These are phyloP conservation scores for Notarius quadriscutis DNA, from an alignment of 2,113 vertebrate genomes.

Conservation along the genomic window DNA sequence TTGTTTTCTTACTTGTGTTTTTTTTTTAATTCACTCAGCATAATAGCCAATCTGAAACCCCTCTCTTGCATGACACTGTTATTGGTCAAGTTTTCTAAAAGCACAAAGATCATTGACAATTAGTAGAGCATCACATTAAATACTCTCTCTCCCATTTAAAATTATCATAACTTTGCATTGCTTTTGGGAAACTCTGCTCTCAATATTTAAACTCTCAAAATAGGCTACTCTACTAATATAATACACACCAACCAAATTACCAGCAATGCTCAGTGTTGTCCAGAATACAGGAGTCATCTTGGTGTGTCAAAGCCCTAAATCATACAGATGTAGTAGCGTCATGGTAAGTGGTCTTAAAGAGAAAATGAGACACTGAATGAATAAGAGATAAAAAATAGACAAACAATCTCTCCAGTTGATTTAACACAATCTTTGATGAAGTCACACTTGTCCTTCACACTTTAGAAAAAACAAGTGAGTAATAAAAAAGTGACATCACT, in stretches of 20 bases:
- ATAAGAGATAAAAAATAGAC: neutral
- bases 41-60: neutral
- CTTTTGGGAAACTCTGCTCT: neutral
- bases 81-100: neutral
- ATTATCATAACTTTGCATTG: neutral
- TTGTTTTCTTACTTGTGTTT: neutral
- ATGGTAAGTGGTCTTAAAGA: neutral
- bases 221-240: neutral
- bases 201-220: neutral
- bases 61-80: neutral
- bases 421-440: constrained; percentile 47
- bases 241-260: neutral
- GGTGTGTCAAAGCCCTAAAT: neutral
- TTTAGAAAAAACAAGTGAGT: constrained; percentile 50
- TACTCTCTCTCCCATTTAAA: neutral
- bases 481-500: constrained; percentile 42
- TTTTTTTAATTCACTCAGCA: neutral
- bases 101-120: neutral
- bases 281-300: neutral
- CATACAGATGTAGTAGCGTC: neutral
- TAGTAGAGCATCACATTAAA: neutral
- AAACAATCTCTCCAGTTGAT: constrained; percentile 43
- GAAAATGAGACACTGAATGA: neutral
- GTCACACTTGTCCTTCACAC: constrained; percentile 54
- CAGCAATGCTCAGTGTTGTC: neutral